Base-by-base conservation (phyloP, 2,888 invertebrate species). In the Leptinotarsa peninsularis region DNA sequence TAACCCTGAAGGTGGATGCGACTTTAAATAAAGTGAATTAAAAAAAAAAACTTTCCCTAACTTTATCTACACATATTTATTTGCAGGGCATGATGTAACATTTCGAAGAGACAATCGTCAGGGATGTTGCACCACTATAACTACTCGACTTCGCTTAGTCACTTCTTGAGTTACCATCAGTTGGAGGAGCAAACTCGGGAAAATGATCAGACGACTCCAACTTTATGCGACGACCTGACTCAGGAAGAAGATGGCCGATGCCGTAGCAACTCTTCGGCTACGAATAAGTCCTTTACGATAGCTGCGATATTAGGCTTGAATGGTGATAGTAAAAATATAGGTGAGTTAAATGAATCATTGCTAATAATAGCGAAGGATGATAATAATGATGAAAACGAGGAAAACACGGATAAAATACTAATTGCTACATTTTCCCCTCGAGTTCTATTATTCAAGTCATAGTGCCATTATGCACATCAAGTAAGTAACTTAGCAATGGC, bases 231-330 rank as follows among this genome's bases (percentile, higher is more conserved):
- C n/a, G 88, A 88, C 33, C 73, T 84, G 1, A 81, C 82, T n/a
- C 84, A 84, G 73, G 84, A 84, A 58, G 84, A 84, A 49, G 85
- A 86, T 70, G 81, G 82, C 3, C 80, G 87, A 58, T 87, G 85
- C 70, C 83, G 86, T 67, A 86, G 84, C 75, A 85, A 85, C 67
- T 85, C 84, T 18, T 85, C 85, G 2, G 84, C 84, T 1, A 83
- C 80, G 67, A 88, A 85, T 77, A 88, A 88, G 79, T 95, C 95
- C 7, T 96, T 96, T 84, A 96, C 96, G 33, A 96, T 96, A 82
- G 96, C 96, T 79, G 95, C 96, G 78, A 96, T 96, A 83, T 91
- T 96, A 82, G 96, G 84, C 67, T 69, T 95, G 79, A 93, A 93
- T 74, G 88, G 83, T 81, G 86, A 87, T 78, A 75, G 67, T 66